phyloP scores from a whole-genome alignment of 2,113 vertebrate species.

The Aplodontia rufa region DNA sequence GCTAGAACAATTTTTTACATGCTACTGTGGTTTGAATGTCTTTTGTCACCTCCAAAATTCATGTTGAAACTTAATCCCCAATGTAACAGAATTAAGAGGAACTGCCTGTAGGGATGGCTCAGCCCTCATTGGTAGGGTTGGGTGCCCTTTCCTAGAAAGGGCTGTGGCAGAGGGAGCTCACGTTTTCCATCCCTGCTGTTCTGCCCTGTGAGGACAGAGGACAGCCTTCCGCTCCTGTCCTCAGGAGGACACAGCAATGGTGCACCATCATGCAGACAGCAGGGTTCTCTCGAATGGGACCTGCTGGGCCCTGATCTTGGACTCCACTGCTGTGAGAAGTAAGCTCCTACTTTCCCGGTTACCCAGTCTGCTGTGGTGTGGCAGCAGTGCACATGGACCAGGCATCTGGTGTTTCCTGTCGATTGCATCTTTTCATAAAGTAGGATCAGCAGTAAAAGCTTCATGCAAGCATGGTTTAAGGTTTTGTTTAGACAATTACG shows the following conservation, averaged over 20 bases:
- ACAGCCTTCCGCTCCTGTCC: neutral
- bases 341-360: neutral
- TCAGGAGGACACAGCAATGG: neutral
- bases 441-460: neutral
- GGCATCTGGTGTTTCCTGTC: neutral
- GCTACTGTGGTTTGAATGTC: neutral
- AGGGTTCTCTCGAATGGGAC: neutral
- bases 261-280: neutral
- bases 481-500: neutral
- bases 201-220: too few species aligned
- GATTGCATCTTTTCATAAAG: neutral
- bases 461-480: neutral
- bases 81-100: neutral
- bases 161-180: fast-evolving
- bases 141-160: too few species aligned
- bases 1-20: neutral
- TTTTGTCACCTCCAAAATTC: neutral
- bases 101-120: neutral
- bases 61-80: neutral
- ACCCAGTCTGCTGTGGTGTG: neutral
- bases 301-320: too few species aligned
- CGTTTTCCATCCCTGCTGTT: neutral
- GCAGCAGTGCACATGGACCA: neutral
- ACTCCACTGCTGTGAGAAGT: neutral
- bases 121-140: neutral